Evolutionary conservation across 2,888 invertebrate species (phyloP), one percentile per base, ranked within the genome.

Genomic region (Spodoptera picta): DNA sequence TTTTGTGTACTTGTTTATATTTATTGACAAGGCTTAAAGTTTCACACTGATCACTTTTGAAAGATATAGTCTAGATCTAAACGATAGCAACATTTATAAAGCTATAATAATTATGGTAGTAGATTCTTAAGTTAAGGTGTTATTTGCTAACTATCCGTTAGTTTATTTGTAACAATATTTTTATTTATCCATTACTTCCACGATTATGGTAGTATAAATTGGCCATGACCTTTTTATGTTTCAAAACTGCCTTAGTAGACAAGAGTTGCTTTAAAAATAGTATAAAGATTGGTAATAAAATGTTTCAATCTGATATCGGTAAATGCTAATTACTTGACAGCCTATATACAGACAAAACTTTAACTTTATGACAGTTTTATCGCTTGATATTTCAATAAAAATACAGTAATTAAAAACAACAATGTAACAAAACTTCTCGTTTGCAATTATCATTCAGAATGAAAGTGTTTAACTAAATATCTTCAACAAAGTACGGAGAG

Each of bases 321-420:
- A 42, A 43, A 49, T 52, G 48, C 48, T 60, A 63, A 75, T 71
- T 71, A 48, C 49, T 57, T 51, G 44, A 65, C 55, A 42, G 44
- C 58, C n/a, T 58, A 27, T 58, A 36, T 43, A 36, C 41, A 51
- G 27, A 55, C 51, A 60, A 43, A 56, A 44, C 46, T 54, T 24
- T 19, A 45, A 36, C 11, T 41, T 64, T 57, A 60, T 56, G 19
- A 60, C 11, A 11, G 3, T 6, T 47, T 44, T 45, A 11, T 5
- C 49, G 48, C 55, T 62, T 60, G 42, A 60, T 62, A 67, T 73
- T 62, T 65, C 63, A 70, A 74, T 72, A 57, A 66, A 65, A 73
- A 44, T 52, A 24, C 12, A 65, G 69, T 74, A 84, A 86, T 86
- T 87, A 83, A 84, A 77, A 85, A 81, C 60, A 80, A 88, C 87